These are phyloP conservation scores for Tetraneura akinire DNA, from an alignment of 1,140 invertebrate species.

Conservation along the genomic window DNA sequence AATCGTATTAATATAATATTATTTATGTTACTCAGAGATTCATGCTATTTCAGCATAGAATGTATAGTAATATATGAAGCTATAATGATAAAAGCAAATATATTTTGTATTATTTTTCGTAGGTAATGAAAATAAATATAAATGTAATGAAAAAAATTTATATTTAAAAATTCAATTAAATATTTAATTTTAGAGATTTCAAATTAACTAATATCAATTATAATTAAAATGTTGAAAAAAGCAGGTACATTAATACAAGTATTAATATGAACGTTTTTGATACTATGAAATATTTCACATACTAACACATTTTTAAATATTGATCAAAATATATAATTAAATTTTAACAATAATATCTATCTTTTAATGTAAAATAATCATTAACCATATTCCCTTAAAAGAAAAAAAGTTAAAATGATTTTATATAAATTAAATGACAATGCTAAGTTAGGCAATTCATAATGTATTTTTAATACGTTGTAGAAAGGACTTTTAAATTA, in stretches of 20 bases:
- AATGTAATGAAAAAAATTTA: too few species aligned
- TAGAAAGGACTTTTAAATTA: constrained; percentile 7
- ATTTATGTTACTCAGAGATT: constrained; percentile 21
- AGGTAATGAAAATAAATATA: neutral
- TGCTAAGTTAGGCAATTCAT: constrained; percentile 24
- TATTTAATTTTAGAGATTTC: neutral
- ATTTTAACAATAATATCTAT: neutral
- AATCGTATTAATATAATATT: constrained; percentile 18
- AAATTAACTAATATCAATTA: too few species aligned
- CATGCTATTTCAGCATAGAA: constrained; percentile 38
- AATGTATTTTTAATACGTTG: neutral
- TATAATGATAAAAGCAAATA: neutral
- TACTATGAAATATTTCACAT: neutral
- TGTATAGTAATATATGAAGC: neutral
- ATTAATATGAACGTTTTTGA: too few species aligned
- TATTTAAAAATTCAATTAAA: neutral
- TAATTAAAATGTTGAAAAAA: too few species aligned
- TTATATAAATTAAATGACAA: too few species aligned
- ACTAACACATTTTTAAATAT: neutral
- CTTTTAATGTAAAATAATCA: neutral
- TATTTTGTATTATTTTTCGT: neutral
- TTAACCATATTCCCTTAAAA: neutral
- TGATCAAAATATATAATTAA: neutral
- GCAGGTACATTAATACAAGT: too few species aligned
- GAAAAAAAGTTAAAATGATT: too few species aligned